phyloP scores from a whole-genome alignment of 2,888 invertebrate species.

The Clanis bilineata region DNA sequence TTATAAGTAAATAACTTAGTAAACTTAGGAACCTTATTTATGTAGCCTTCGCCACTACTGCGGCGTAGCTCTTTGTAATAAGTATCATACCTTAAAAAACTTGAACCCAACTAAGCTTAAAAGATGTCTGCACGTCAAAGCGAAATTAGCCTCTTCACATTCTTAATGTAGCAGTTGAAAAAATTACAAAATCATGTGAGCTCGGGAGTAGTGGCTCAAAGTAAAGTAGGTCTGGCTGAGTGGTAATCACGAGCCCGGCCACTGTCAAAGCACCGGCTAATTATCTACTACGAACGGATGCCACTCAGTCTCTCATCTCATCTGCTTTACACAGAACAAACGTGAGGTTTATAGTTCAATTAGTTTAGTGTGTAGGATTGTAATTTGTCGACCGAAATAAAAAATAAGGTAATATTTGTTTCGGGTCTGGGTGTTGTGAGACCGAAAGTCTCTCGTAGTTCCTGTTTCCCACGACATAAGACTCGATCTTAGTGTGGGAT shows the following conservation, averaged over 20 bases:
- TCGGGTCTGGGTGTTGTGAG: no score
- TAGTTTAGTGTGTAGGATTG: neutral
- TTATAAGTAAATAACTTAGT: no score
- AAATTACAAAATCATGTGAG: constrained; percentile 3
- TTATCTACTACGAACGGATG: neutral
- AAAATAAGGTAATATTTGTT: no score
- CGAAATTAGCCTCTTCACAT: constrained; percentile 8
- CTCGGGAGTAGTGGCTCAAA: neutral
- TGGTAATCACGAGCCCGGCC: neutral
- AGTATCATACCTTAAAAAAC: no score
- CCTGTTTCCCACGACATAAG: no score
- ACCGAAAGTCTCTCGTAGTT: no score
- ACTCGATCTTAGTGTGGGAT: no score
- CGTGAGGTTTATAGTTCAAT: neutral
- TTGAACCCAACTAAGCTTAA: neutral
- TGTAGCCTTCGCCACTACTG: no score
- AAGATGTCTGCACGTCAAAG: neutral
- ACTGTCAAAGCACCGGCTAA: constrained; percentile 11
- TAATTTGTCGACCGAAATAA: no score
- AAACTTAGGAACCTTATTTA: no score
- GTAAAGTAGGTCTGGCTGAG: constrained; percentile 9
- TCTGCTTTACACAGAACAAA: neutral
- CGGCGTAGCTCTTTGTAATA: no score
- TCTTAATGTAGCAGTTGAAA: constrained; percentile 11
- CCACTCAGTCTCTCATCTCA: neutral